A percentile compares a stretch with the other conserved stretches of the same genome.
Conservation (phyloP, 2,888 invertebrate species). For the Vesta saturnalis region DNA sequence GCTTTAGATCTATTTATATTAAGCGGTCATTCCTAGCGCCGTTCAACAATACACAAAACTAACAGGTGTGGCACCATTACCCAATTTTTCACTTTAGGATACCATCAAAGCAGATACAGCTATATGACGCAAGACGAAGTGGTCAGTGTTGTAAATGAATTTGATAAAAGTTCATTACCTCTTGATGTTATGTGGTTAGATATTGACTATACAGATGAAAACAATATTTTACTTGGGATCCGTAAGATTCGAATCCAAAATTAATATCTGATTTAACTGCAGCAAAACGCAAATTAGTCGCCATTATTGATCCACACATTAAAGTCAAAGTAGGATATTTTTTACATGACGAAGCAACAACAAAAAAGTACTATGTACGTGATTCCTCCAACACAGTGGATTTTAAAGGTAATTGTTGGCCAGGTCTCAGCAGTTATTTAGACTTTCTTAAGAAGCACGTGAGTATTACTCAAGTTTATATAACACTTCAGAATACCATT, state of each 20-base stretch:
- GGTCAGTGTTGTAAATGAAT: conserved; percentile 77
- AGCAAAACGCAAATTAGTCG: conserved; percentile 87
- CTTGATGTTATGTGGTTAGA: conserved; percentile 97
- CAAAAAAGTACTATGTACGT: conserved; percentile 83
- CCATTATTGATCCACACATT: conserved; percentile 96
- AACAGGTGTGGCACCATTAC: conserved; percentile 88
- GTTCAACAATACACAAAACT: conserved; percentile 85
- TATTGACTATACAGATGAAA: conserved; percentile 97
- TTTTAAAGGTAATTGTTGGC: conserved; percentile 96
- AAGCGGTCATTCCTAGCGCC: conserved; percentile 83
- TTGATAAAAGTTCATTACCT: conserved; percentile 90
- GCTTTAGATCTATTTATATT: conserved; percentile 90
- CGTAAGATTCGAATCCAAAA: conserved; percentile 78
- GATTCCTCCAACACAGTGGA: conserved; percentile 81
- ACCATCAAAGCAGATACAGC: conserved; percentile 88
- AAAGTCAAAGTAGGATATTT: conserved; percentile 89
- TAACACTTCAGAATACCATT: conserved; percentile 73
- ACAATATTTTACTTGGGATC: conserved; percentile 97
- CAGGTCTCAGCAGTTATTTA: conserved; percentile 90
- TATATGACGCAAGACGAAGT: conserved; percentile 96
- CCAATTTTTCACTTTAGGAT: conserved; percentile 89
- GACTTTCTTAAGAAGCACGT: conserved; percentile 88
- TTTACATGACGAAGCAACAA: conserved; percentile 85
- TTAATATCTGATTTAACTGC: conserved; percentile 89
- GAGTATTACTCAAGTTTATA: conserved; percentile 80